Evolutionary conservation across 2,888 invertebrate genomes (phyloP), one percentile per base, ranked within the genome.

Genomic region (Acanthosepion lycidas): DNA sequence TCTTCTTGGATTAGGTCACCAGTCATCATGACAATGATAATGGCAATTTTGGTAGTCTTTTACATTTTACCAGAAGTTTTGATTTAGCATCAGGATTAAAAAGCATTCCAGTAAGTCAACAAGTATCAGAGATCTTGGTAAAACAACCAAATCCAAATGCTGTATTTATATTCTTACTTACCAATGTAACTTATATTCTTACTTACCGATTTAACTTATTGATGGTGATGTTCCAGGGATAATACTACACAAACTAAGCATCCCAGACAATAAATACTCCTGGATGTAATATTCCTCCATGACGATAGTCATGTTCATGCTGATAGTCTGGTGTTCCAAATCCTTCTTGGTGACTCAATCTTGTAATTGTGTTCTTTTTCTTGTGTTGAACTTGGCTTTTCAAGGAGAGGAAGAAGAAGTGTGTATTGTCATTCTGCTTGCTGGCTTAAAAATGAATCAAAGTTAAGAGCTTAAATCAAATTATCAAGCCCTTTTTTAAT

Each of bases 371-470:
- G 23, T 59, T 23, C 59, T 23, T 59, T 59, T 20, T 59, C 59
- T 59, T 23, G 6, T 59, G 59, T 78, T 78, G n/a, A 33, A 78
- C n/a, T 78, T n/a, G n/a, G n/a, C 33, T 33, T 78, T 33, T n/a
- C 33, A 33, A 12, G 23, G 78, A 78, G n/a, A n/a, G 12, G 78
- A n/a, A 33, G n/a, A n/a, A 64, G 26, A 64, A 78, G n/a, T 15
- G n/a, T 78, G 78, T n/a, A 78, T 78, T 78, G 78, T 78, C 78
- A 78, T n/a, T n/a, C n/a, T 78, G 64, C 28, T 78, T n/a, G n/a
- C 28, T 78, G 28, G n/a, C 78, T n/a, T 5, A 78, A 78, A 78
- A 78, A n/a, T 15, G n/a, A 78, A 78, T n/a, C 78, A 78, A 78
- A 78, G n/a, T 78, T 78, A n/a, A 78, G n/a, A 78, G 78, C 78